Evolutionary conservation across 2,888 invertebrate genomes (phyloP).

Genomic region (Nipponacmea schrenckii): DNA sequence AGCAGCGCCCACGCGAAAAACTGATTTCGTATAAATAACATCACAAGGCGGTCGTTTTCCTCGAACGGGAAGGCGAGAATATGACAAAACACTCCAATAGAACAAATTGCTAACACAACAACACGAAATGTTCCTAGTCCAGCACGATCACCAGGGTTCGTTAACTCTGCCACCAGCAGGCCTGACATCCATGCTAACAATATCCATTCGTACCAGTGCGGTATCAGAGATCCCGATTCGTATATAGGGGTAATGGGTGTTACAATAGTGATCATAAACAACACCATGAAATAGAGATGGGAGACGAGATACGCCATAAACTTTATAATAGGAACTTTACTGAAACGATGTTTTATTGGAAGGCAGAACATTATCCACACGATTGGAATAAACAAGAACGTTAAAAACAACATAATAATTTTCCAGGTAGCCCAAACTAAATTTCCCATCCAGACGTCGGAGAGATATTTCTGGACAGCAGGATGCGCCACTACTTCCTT

Average conservation of each 20-base stretch:
- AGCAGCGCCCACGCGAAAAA: slow-evolving; percentile 94
- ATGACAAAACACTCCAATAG: slow-evolving; percentile 75
- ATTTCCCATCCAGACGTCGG: slow-evolving; percentile 96
- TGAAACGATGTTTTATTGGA: slow-evolving; percentile 93
- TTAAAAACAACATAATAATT: slow-evolving; percentile 84
- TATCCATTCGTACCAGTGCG: slow-evolving; percentile 96
- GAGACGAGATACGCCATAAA: slow-evolving; percentile 99
- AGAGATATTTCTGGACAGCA: slow-evolving; percentile 93
- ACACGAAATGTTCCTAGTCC: slow-evolving; percentile 85
- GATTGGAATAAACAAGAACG: slow-evolving; percentile 89
- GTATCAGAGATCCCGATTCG: slow-evolving; percentile 73
- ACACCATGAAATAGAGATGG: slow-evolving; percentile 95
- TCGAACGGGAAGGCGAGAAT: slow-evolving; percentile 75
- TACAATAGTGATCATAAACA: slow-evolving; percentile 82
- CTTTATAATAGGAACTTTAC: slow-evolving; percentile 98
- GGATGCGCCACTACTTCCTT: slow-evolving; percentile 94
- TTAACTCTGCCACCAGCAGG: slow-evolving; percentile 92
- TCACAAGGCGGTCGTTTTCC: slow-evolving; percentile 72
- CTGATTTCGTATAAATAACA: slow-evolving; percentile 93
- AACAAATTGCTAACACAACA: slow-evolving; percentile 81
- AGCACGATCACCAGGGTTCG: slow-evolving; percentile 96
- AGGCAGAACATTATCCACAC: slow-evolving; percentile 96
- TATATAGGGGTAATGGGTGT: slow-evolving; percentile 66
- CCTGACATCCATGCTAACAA: slow-evolving; percentile 95
- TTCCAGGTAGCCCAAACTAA: slow-evolving; percentile 96